Conservation (phyloP, 2,888 invertebrate species). For the Pseudococcus jackbeardsleyi region DNA sequence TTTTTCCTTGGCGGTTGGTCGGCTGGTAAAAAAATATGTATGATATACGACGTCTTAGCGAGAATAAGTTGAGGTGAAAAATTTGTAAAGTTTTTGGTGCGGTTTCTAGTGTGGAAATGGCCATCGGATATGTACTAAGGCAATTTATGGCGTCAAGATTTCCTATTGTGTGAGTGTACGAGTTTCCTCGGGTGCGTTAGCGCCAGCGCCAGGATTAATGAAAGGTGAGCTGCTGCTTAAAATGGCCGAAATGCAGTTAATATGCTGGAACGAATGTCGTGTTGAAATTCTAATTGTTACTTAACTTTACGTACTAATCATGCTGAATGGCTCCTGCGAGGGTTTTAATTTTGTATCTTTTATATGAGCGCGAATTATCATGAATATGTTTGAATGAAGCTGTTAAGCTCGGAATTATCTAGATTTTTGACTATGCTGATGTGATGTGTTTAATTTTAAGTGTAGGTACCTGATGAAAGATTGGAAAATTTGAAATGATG, state of each 20-base stretch:
- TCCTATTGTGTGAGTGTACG: background rate
- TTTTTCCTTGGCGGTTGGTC: background rate
- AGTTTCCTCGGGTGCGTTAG: background rate
- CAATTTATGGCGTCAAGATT: conserved; percentile 2
- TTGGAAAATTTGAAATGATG: no score
- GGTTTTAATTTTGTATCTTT: conserved; percentile 12
- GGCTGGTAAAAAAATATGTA: background rate
- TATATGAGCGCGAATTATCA: background rate
- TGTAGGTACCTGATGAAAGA: no score
- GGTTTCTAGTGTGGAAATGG: background rate
- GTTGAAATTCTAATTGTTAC: conserved; percentile 33
- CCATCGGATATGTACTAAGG: background rate
- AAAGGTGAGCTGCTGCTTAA: background rate
- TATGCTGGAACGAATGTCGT: background rate
- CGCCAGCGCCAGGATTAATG: background rate
- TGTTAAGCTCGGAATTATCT: background rate
- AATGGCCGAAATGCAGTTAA: background rate
- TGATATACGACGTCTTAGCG: background rate
- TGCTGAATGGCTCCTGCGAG: conserved; percentile 13
- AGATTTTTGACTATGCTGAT: background rate
- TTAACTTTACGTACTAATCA: conserved; percentile 1
- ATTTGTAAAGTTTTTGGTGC: conserved; percentile 19
- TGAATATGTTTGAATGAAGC: background rate
- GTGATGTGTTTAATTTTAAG: background rate
- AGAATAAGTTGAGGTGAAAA: background rate